Evolutionary conservation across 1,140 invertebrate species (phyloP), one percentile per base, ranked within the genome.

Genomic region (Globodera ellingtonae): DNA sequence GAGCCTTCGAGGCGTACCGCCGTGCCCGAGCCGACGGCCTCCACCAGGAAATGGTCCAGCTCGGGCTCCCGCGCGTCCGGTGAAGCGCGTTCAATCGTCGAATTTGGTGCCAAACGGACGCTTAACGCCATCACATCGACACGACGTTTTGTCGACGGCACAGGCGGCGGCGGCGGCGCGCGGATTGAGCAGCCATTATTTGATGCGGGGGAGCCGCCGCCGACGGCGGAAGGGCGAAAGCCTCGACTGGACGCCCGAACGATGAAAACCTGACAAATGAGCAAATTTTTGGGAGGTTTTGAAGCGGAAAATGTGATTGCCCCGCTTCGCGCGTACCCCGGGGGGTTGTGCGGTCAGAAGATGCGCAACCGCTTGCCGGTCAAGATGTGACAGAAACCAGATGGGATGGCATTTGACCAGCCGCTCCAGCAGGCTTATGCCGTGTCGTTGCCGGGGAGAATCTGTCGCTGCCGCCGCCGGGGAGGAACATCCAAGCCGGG

Each of bases 21-120:
- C 72, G 93, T 92, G 10, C 94, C 93, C 75, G 93, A 92, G 15
- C 94, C 93, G 4, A 78, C 56, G 24, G 72, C 50, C 89, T 97
- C 95, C 71, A 98, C 95, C 79, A 98, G 92, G 91, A 97, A 98
- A 90, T 98, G 95, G 88, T 97, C 95, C 82, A 97, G 95, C 4
- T 77, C 67, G 46, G 24, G 47, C n/a, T 13, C n/a, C 6, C 69
- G 24, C 4, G 24, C 18, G 89, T 95, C 94, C 7, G 94, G 35
- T 35, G 35, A 94, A 7, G 94, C 94, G 85, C 94, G 94, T 85
- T 94, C 93, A 44, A 92, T 92, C 1, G 94, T 92, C 1, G 94
- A 94, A 48, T 35, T 35, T 2, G 75, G 10, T 4, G 62, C 4
- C 83, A 97, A 91, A 70, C 95, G 93, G 44, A 97, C 95, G 47